A percentile compares a stretch with the other conserved stretches of the same genome.
These are phyloP conservation scores for Hemicentrotus pulcherrimus DNA, from an alignment of 35 echinoderm and acorn worm species.

Conservation along the genomic window DNA sequence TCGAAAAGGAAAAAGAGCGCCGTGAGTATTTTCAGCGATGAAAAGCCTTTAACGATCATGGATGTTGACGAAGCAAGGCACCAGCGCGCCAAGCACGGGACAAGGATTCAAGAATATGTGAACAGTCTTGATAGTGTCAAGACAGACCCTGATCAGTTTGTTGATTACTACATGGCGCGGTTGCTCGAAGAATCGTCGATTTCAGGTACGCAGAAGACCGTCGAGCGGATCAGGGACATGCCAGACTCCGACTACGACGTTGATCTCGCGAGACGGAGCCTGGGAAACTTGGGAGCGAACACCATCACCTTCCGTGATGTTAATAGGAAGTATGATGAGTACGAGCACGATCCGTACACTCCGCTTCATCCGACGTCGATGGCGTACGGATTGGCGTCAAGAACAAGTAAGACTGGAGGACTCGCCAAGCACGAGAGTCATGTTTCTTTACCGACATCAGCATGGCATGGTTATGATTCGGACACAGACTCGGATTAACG, in stretches of 20 bases:
- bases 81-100: constrained; percentile 57
- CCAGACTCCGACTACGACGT: constrained; percentile 50
- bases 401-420: background rate
- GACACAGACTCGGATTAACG: background rate
- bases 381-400: background rate
- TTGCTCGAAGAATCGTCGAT: constrained; percentile 56
- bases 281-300: constrained; percentile 60
- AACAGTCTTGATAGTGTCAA: constrained; percentile 51
- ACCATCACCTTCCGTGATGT: constrained; percentile 88
- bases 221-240: background rate
- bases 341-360: constrained; percentile 25
- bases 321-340: constrained; percentile 36
- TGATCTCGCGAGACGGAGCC: constrained; percentile 57
- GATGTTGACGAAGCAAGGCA: constrained; percentile 71
- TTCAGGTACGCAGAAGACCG: background rate
- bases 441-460: background rate
- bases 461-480: constrained; percentile 28
- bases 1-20: constrained; percentile 41
- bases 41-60: constrained; percentile 68
- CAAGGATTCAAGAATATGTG: constrained; percentile 61
- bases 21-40: constrained; percentile 76
- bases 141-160: constrained; percentile 63
- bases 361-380: constrained; percentile 41
- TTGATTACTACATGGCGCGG: constrained; percentile 80
- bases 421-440: background rate